phyloP scores from a whole-genome alignment of 2,113 vertebrate species.

The Anhinga anhinga region DNA sequence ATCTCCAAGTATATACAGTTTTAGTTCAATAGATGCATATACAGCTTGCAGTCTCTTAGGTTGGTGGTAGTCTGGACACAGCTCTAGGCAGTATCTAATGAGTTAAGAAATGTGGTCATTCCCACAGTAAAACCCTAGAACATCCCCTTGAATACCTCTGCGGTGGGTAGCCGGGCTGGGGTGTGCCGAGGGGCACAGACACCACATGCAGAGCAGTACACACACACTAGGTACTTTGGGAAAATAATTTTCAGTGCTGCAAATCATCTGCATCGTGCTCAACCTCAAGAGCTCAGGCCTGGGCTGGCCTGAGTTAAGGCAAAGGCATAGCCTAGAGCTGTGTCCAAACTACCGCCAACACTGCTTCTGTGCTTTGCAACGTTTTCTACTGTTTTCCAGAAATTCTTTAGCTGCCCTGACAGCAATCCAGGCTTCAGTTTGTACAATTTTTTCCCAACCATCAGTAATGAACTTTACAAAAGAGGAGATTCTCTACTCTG shows the following conservation, averaged over 20 bases:
- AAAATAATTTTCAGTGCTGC: neutral
- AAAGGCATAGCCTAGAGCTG: neutral
- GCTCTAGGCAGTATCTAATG: too few relatives aligned
- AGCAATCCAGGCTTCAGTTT: neutral
- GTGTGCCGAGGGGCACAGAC: fast-evolving
- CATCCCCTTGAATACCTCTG: neutral
- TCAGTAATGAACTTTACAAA: neutral
- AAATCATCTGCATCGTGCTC: fast-evolving
- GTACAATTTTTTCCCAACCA: too few relatives aligned
- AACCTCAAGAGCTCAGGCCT: neutral
- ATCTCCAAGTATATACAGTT: neutral
- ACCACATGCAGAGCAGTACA: neutral
- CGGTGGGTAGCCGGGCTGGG: fast-evolving
- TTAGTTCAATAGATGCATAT: neutral
- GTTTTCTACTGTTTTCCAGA: neutral
- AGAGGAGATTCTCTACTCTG: neutral
- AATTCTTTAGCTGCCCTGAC: neutral
- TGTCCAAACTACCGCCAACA: neutral
- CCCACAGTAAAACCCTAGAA: neutral
- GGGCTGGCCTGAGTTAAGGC: neutral
- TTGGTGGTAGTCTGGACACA: too few relatives aligned
- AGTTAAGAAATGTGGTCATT: neutral
- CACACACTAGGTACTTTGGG: neutral
- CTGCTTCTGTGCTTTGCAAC: neutral
- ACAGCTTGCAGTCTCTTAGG: neutral